Evolutionary conservation across 2,888 invertebrate genomes (phyloP).

Genomic region (Synanthedon tipuliformis): DNA sequence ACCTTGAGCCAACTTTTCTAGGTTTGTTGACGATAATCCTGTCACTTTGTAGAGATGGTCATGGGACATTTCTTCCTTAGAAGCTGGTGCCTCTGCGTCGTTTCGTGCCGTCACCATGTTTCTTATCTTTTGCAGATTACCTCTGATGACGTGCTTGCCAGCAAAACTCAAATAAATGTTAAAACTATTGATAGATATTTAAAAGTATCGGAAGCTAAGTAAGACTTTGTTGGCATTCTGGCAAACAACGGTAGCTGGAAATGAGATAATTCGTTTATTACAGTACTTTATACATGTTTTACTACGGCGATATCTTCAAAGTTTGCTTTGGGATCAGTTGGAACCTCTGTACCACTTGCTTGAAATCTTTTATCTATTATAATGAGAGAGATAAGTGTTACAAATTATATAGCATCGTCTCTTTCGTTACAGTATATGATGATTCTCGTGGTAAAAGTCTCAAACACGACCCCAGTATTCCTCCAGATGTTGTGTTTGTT

Average conservation of each 20-base stretch:
- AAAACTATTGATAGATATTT: constrained; percentile 1
- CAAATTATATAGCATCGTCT: background rate
- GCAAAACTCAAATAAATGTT: background rate
- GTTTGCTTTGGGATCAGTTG: constrained; percentile 31
- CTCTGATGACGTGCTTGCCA: background rate
- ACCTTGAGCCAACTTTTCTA: constrained; percentile 58
- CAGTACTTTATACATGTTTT: background rate
- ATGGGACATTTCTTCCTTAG: constrained; percentile 46
- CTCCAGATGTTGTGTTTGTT: constrained; percentile 20
- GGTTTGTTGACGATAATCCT: constrained; percentile 46
- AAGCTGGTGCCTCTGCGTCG: constrained; percentile 28
- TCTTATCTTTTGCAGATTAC: background rate
- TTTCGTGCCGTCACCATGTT: constrained; percentile 26
- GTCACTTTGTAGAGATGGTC: constrained; percentile 56
- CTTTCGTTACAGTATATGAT: background rate
- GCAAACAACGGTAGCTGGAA: constrained; percentile 4
- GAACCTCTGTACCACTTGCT: background rate
- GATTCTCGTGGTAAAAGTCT: constrained; percentile 9
- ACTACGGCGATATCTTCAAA: constrained; percentile 16
- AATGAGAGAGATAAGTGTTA: background rate
- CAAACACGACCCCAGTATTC: constrained; percentile 31
- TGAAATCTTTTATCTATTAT: background rate
- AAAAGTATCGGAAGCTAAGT: background rate
- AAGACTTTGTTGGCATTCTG: constrained; percentile 7
- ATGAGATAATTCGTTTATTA: constrained; percentile 9